Evolutionary conservation across 2,797 vertebrate species (phyloP).

Genomic region (Thaleichthys pacificus): DNA sequence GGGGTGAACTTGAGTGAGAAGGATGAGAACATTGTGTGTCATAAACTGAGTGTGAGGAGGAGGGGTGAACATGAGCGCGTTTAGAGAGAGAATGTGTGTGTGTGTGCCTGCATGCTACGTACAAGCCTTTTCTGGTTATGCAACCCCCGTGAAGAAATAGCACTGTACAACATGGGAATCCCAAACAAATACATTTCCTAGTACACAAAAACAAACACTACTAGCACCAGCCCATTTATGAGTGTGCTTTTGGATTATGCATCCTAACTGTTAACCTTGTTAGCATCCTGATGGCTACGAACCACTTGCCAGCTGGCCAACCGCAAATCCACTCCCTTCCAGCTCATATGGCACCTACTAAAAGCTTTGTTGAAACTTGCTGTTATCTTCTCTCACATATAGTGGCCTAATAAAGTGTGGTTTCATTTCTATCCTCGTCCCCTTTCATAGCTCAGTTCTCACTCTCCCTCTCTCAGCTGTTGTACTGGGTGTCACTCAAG

Average conservation of each 20-base stretch:
- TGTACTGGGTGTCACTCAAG: neutral
- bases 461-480: constrained; percentile 6
- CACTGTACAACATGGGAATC: neutral
- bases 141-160: neutral
- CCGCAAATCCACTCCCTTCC: constrained; percentile 35
- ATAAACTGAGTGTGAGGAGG: constrained; percentile 19
- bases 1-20: constrained; percentile 34
- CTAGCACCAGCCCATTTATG: neutral
- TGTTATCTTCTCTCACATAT: neutral
- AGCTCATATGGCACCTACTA: constrained; percentile 36
- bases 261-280: neutral
- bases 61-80: constrained; percentile 27
- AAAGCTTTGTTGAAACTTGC: constrained; percentile 23
- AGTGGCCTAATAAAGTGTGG: neutral
- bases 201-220: neutral
- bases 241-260: neutral
- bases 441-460: too few species aligned
- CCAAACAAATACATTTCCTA: neutral
- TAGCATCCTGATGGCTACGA: constrained; percentile 5
- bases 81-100: constrained; percentile 18
- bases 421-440: too few species aligned
- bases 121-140: too few species aligned
- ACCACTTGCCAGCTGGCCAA: constrained; percentile 49
- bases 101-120: neutral
- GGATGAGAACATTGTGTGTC: constrained; percentile 2